A percentile compares a stretch with the other conserved stretches of the same genome.
Conservation (phyloP, 2,797 vertebrate genomes). For the Hippopotamyrus pictus region DNA sequence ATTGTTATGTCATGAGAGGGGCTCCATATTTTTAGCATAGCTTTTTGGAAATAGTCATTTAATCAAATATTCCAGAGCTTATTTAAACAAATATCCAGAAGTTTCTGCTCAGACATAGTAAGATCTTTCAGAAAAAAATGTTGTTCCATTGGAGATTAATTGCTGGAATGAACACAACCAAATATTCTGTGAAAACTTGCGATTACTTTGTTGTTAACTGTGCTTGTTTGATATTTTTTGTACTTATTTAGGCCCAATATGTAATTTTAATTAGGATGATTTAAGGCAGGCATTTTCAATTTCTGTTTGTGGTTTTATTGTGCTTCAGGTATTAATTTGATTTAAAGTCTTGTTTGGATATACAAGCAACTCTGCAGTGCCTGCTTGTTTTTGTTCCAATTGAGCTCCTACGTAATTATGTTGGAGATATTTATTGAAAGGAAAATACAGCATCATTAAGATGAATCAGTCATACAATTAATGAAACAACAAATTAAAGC, state of each 20-base stretch:
- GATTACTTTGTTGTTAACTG: neutral
- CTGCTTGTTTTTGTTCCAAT: neutral
- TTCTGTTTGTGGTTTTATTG: neutral
- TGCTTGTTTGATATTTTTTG: neutral
- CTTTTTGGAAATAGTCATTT: neutral
- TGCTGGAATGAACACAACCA: neutral
- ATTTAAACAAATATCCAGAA: neutral
- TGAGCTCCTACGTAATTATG: conserved; percentile 1
- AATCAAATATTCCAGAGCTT: neutral
- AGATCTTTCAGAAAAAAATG: neutral
- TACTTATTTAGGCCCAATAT: neutral
- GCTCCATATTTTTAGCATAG: neutral
- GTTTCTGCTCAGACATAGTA: neutral
- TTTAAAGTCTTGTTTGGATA: neutral
- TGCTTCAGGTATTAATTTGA: neutral
- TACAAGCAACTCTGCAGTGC: neutral
- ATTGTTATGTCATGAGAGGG: neutral
- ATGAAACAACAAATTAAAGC: neutral
- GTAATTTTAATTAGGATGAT: conserved; percentile 4
- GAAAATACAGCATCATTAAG: neutral
- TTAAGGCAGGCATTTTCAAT: neutral
- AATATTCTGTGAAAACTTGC: neutral
- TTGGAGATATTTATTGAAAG: conserved; percentile 8
- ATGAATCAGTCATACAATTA: conserved; percentile 10
- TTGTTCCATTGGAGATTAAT: conserved; percentile 5